These are phyloP conservation scores for Dasysyrphus albostriatus DNA, from an alignment of 2,888 invertebrate species.

Conservation along the genomic window DNA sequence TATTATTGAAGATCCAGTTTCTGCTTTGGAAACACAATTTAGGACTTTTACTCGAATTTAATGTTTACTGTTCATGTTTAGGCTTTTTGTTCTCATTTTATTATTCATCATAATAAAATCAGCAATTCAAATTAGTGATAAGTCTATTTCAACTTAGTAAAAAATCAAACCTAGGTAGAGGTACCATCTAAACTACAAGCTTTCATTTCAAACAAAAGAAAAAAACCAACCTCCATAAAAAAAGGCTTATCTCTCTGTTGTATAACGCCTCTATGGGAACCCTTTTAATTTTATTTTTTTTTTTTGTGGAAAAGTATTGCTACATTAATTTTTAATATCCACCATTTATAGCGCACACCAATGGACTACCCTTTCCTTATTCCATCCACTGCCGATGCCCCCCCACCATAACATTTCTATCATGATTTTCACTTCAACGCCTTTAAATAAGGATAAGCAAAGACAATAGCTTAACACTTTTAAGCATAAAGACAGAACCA, in stretches of 20 bases:
- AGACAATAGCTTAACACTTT: conserved; percentile 67
- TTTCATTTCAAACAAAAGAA: background rate
- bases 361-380: background rate
- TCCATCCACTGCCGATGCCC: background rate
- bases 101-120: background rate
- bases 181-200: background rate
- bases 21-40: background rate
- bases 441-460: conserved; percentile 60
- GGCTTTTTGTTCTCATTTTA: background rate
- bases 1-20: background rate
- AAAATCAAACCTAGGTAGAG: too few species aligned
- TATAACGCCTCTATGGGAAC: background rate
- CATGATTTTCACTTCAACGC: conserved; percentile 54
- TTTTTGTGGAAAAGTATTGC: conserved; percentile 1
- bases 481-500: conserved; percentile 51
- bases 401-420: background rate
- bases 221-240: conserved; percentile 2
- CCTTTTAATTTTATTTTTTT: background rate
- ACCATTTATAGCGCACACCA: conserved; percentile 1
- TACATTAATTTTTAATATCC: conserved; percentile 36
- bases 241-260: conserved; percentile 13
- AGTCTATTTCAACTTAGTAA: background rate
- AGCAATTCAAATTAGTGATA: background rate
- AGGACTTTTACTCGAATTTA: background rate
- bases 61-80: background rate